Base-by-base conservation (phyloP, 2,797 vertebrate genomes). In the Cottoperca gobio region DNA sequence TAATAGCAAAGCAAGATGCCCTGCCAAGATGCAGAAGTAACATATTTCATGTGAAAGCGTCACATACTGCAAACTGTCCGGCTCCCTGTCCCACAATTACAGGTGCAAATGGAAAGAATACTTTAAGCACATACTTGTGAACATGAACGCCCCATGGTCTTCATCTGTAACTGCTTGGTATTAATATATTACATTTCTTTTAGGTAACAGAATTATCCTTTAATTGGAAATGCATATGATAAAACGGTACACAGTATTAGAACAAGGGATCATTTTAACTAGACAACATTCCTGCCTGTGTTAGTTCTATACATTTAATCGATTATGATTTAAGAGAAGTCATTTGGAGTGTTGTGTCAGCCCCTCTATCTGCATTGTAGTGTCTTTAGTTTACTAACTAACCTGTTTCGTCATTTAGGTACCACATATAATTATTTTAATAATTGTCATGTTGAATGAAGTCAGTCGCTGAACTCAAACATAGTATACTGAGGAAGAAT, bases 401-500 rank as follows among this genome's bases (percentile, higher is more conserved):
- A 5, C 10, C 3, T n/a, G 5, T 37, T 14, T 28, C 37, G 8
- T 9, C 8, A 16, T 28, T 13, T 13, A 52, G 31, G 4, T 50
- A 45, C 4, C 5, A 13, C 3, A 12, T 24, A 21, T 4, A 67
- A 76, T n/a, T 39, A 40, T 48, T 76, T 75, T 73, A 72, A 69
- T 82, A 81, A 92, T 89, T 74, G 61, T n/a, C 12, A 46, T 61
- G 55, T 84, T 89, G 84, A 88, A 77, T 89, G 43, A 86, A 86
- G 76, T 91, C 88, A 85, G 85, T 85, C 89, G 16, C 57, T 63
- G 60, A 82, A 89, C 86, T 88, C 82, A 88, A 91, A 86, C 71
- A 81, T 35, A 73, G 73, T 76, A 64, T 53, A 59, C 82, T 77
- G 68, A 71, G 59, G 53, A 83, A 48, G 42, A 89, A 90, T 91